Conservation (phyloP, 2,113 vertebrate species). For the Lampris incognitus region DNA sequence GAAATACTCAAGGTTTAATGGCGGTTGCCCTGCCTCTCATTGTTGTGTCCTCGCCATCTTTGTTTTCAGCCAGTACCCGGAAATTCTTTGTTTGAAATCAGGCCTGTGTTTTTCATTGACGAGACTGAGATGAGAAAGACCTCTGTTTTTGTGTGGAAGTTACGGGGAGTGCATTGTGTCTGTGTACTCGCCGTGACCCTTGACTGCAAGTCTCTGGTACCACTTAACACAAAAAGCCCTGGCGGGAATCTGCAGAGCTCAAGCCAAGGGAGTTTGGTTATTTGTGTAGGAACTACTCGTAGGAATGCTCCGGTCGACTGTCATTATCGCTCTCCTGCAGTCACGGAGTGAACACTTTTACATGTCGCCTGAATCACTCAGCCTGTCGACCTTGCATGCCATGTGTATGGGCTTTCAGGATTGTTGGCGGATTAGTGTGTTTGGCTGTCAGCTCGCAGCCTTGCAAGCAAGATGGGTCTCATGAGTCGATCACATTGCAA, state of each 20-base stretch:
- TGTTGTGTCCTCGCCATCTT: slow-evolving; percentile 7
- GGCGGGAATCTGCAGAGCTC: slow-evolving; percentile 18
- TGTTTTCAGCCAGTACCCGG: slow-evolving; percentile 21
- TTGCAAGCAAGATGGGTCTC: too few relatives aligned
- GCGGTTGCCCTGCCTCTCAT: background rate
- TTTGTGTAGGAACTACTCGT: background rate
- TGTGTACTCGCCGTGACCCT: slow-evolving; percentile 62
- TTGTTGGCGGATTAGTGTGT: too few relatives aligned
- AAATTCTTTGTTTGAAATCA: slow-evolving; percentile 38
- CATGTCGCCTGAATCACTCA: too few relatives aligned
- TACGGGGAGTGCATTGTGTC: slow-evolving; percentile 36
- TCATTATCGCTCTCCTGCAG: slow-evolving; percentile 10
- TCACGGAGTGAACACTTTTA: too few relatives aligned
- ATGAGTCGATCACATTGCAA: too few relatives aligned
- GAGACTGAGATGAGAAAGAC: slow-evolving; percentile 17
- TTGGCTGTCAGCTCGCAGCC: too few relatives aligned
- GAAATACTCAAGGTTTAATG: background rate
- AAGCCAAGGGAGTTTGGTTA: background rate
- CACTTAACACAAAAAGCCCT: slow-evolving; percentile 30
- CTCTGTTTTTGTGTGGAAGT: slow-evolving; percentile 47
- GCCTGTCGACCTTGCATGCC: too few relatives aligned
- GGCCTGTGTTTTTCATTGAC: slow-evolving; percentile 11
- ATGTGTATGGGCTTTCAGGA: too few relatives aligned
- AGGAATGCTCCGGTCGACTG: background rate
- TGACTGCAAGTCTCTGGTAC: slow-evolving; percentile 34